Conservation (phyloP, 2,797 vertebrate species). For the Pterois miles region DNA sequence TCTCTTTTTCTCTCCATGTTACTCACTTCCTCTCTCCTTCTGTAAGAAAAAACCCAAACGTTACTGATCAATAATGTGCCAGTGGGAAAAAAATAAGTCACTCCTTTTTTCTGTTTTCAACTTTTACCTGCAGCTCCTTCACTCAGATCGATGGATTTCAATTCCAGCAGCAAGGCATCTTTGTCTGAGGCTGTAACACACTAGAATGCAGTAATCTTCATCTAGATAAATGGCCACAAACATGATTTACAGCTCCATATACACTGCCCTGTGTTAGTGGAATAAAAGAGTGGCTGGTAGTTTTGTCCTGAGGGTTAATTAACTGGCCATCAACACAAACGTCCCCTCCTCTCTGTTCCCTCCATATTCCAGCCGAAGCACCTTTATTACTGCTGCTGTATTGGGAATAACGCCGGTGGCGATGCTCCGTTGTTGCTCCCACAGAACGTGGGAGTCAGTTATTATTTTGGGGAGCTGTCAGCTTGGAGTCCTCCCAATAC, state of each 20-base stretch:
- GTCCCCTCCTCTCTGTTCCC: slow-evolving; percentile 11
- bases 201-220: slow-evolving; percentile 6
- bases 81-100: slow-evolving; percentile 17
- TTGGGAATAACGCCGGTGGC: slow-evolving; percentile 14
- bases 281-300: slow-evolving; percentile 13
- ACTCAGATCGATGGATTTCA: slow-evolving; percentile 51
- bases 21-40: slow-evolving; percentile 34
- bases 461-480: slow-evolving; percentile 43
- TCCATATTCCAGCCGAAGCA: slow-evolving; percentile 31
- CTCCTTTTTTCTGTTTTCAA: slow-evolving; percentile 31
- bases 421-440: neutral
- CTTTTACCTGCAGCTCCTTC: slow-evolving; percentile 24
- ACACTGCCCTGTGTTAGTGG: neutral
- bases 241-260: slow-evolving; percentile 10
- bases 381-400: slow-evolving; percentile 34
- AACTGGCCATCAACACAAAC: slow-evolving; percentile 35
- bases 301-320: slow-evolving; percentile 40
- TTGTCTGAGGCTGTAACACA: slow-evolving; percentile 24
- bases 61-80: slow-evolving; percentile 59
- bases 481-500: slow-evolving; percentile 32
- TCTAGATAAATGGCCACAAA: slow-evolving; percentile 23
- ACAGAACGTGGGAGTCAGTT: slow-evolving; percentile 22
- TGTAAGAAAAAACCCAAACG: slow-evolving; percentile 41
- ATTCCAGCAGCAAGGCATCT: slow-evolving; percentile 38
- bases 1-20: slow-evolving; percentile 10